phyloP scores from a whole-genome alignment of 2,797 vertebrate species.

The Sebastes taczanowskii region DNA sequence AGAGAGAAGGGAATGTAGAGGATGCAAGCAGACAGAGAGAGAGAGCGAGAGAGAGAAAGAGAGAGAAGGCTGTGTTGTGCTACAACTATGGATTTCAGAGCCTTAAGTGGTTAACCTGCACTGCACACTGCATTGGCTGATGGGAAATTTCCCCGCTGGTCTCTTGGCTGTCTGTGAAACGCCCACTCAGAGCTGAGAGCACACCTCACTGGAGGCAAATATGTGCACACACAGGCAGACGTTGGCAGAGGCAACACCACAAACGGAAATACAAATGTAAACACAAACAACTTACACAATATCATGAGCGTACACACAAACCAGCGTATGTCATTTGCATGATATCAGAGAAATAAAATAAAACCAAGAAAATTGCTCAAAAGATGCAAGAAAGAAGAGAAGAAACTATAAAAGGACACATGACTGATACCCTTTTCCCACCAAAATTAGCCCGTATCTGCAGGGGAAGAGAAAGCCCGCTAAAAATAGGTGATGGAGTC shows the following conservation, averaged over 20 bases:
- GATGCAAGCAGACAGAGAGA: slow-evolving; percentile 22
- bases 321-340: neutral
- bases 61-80: slow-evolving; percentile 21
- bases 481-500: no score
- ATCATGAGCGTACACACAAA: neutral
- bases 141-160: slow-evolving; percentile 74
- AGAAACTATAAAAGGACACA: neutral
- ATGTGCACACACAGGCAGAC: slow-evolving; percentile 15
- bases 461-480: no score
- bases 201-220: slow-evolving; percentile 59
- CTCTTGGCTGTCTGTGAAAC: slow-evolving; percentile 69
- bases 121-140: slow-evolving; percentile 65
- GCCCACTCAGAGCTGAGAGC: slow-evolving; percentile 71
- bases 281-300: slow-evolving; percentile 1
- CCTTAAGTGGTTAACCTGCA: slow-evolving; percentile 75
- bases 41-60: slow-evolving; percentile 8
- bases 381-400: neutral
- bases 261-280: neutral
- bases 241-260: slow-evolving; percentile 9
- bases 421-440: neutral
- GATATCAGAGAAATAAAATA: neutral
- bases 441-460: no score
- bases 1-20: slow-evolving; percentile 31
- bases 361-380: neutral
- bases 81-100: slow-evolving; percentile 66